Conservation (phyloP, 2,888 invertebrate genomes). For the Nephrotoma appendiculata region DNA sequence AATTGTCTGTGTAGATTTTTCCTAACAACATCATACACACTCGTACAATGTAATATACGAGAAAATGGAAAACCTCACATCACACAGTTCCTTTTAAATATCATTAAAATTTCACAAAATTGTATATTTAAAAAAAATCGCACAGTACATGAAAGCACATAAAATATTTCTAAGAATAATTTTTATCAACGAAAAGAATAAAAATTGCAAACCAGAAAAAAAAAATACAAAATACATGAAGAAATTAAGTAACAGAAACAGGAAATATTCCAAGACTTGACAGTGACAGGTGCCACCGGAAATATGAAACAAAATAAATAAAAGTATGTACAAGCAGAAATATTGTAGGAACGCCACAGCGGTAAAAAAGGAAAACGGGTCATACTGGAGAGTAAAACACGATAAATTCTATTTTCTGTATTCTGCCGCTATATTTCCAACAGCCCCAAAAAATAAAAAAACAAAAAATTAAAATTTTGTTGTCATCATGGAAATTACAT, state of each 20-base stretch:
- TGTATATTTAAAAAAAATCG: neutral
- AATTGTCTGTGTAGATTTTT: neutral
- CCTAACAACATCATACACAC: neutral
- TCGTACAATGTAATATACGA: neutral
- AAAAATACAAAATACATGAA: neutral
- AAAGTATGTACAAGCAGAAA: neutral
- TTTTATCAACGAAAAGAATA: constrained; percentile 1
- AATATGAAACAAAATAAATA: neutral
- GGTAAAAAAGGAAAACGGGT: neutral
- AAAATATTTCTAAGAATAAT: neutral
- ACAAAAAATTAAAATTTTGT: neutral
- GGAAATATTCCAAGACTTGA: constrained; percentile 5
- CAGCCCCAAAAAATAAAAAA: neutral
- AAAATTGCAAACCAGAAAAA: neutral
- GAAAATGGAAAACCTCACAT: neutral
- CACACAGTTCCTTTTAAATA: neutral
- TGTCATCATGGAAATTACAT: neutral
- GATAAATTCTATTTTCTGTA: neutral
- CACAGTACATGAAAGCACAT: neutral
- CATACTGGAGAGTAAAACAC: neutral
- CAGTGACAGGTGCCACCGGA: constrained; percentile 3
- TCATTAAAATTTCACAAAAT: neutral
- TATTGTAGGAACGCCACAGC: neutral
- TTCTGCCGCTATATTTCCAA: neutral
- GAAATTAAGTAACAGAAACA: constrained; percentile 1